Base-by-base conservation (phyloP, 1,140 invertebrate genomes). In the Sarcophaga bullata region DNA sequence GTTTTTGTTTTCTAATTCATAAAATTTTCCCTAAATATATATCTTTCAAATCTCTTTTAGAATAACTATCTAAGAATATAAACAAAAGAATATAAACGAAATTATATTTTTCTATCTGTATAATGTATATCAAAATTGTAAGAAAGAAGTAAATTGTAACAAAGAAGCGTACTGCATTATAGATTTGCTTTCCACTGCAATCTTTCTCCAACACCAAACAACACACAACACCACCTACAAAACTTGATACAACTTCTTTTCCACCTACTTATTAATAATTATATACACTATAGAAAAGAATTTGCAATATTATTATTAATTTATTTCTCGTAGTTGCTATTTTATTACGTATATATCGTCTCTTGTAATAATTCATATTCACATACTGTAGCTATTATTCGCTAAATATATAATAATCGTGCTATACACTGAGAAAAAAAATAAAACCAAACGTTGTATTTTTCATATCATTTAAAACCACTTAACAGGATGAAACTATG, bases 291-390 rank as follows among this genome's bases (percentile, higher is more conserved):
- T 37, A 11, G n/a, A 8, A 10, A 10, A 10, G n/a, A n/a, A 58
- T 58, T 58, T 58, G 15, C 15, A n/a, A 52, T 58, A 58, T 58
- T 58, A n/a, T 58, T 58, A n/a, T n/a, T 13, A 54, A 54, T n/a
- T 15, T 58, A 7, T n/a, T n/a, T 58, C n/a, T 58, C n/a, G 54
- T 58, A 58, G 54, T 58, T 58, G 54, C 54, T 58, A 58, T 58
- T 58, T 58, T 58, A 58, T 58, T 37, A 37, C 25, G 54, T 58
- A 58, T 58, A 58, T 58, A 58, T 58, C 54, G 54, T 58, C 54
- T 58, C 54, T 58, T 58, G 54, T 58, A 58, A 58, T 58, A 58
- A 58, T 58, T 58, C 54, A 58, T 58, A 58, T 58, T 58, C 54
- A 58, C 54, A 58, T 58, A 58, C 54, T 58, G 54, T 58, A 58